Percentiles rank a stretch among this genome's conserved stretches.
These are phyloP conservation scores for Rhopalosiphum nymphaeae DNA, from an alignment of 2,888 invertebrate species.

Conservation along the genomic window DNA sequence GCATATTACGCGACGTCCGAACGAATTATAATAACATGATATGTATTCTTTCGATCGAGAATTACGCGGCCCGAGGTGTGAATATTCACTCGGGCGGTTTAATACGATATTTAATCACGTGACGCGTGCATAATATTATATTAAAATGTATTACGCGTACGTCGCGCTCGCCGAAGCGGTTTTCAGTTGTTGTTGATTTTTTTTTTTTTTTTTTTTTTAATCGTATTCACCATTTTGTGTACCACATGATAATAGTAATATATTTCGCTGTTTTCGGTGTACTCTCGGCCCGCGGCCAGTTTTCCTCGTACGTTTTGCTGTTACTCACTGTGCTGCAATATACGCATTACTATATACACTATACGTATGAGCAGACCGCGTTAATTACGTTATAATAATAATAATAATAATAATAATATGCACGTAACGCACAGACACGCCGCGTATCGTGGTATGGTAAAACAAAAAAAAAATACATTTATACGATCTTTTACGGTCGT, in stretches of 20 bases:
- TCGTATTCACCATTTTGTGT: neutral
- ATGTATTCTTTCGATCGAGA: neutral
- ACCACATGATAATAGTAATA: neutral
- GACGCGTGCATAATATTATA: neutral
- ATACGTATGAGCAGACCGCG: neutral
- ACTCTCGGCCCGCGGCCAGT: neutral
- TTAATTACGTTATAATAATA: neutral
- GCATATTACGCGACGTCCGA: neutral
- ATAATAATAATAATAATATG: neutral
- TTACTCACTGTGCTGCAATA: neutral
- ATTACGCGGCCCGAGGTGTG: slow-evolving; percentile 13
- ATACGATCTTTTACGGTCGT: neutral
- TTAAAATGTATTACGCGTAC: neutral
- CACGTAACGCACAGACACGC: neutral
- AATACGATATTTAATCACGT: neutral
- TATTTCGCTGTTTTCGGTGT: neutral
- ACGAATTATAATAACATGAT: slow-evolving; percentile 8
- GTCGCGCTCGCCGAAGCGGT: neutral
- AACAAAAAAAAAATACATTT: neutral
- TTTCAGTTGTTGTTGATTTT: neutral
- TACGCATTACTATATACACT: neutral
- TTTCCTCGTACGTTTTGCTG: neutral
- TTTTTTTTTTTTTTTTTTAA: neutral
- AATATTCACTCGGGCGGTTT: slow-evolving; percentile 14
- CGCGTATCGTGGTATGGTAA: too few species aligned